phyloP scores from a whole-genome alignment of 2,113 vertebrate species.

The Verasper variegatus region DNA sequence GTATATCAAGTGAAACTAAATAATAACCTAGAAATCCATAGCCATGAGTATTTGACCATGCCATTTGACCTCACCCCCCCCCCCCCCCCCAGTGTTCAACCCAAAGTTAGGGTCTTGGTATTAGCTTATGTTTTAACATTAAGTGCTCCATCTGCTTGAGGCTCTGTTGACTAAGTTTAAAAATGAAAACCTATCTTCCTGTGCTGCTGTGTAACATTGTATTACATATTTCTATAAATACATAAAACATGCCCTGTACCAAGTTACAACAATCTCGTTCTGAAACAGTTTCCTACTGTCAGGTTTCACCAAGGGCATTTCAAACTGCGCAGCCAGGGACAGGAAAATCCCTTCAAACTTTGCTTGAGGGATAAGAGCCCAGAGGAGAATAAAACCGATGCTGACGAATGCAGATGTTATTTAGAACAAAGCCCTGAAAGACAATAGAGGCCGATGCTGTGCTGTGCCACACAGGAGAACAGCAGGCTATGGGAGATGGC shows the following conservation, averaged over 20 bases:
- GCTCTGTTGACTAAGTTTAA: conserved; percentile 15
- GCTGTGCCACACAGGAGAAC: conserved; percentile 57
- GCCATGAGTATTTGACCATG: too few relatives aligned
- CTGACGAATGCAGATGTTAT: conserved; percentile 79
- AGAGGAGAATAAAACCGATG: conserved; percentile 67
- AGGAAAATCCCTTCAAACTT: conserved; percentile 78
- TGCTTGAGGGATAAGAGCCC: conserved; percentile 63
- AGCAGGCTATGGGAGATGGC: conserved; percentile 69
- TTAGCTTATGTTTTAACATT: neutral
- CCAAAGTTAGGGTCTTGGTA: neutral
- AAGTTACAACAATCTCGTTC: conserved; percentile 28
- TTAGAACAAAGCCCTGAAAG: conserved; percentile 75
- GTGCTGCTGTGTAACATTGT: neutral
- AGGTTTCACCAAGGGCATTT: conserved; percentile 72
- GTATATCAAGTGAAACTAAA: too few relatives aligned
- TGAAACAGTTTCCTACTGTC: conserved; percentile 47
- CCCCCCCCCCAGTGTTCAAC: neutral
- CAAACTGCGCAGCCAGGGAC: conserved; percentile 50
- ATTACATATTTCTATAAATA: conserved; percentile 14
- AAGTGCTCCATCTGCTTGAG: neutral
- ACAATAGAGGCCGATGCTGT: conserved; percentile 63
- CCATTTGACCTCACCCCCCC: neutral
- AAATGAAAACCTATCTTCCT: conserved; percentile 1
- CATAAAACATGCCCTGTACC: conserved; percentile 7
- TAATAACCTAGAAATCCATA: too few relatives aligned